These are phyloP conservation scores for Lymantria dispar DNA, from an alignment of 2,888 invertebrate species.

Conservation along the genomic window DNA sequence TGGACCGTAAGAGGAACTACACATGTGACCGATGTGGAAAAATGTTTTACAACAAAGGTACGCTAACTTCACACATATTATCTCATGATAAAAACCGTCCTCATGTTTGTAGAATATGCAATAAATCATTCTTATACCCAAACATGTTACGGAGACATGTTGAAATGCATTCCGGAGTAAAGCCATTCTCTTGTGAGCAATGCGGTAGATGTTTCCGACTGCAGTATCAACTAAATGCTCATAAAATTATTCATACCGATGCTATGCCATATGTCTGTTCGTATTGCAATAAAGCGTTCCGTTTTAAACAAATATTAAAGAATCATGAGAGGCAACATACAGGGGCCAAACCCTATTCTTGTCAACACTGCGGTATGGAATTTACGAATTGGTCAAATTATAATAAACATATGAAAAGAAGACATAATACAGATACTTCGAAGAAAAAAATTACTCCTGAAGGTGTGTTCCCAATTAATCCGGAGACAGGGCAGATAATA, in stretches of 20 bases:
- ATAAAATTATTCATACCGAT: slow-evolving; percentile 89
- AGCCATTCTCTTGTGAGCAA: slow-evolving; percentile 70
- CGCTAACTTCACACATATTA: slow-evolving; percentile 69
- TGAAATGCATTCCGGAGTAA: slow-evolving; percentile 69
- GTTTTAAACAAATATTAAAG: slow-evolving; percentile 88
- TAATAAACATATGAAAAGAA: slow-evolving; percentile 90
- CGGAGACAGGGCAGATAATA: slow-evolving; percentile 67
- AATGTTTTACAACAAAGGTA: slow-evolving; percentile 72
- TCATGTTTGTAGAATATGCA: slow-evolving; percentile 68
- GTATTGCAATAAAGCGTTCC: slow-evolving; percentile 88
- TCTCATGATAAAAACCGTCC: slow-evolving; percentile 68
- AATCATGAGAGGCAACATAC: slow-evolving; percentile 89
- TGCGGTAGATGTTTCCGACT: slow-evolving; percentile 80
- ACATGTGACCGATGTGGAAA: slow-evolving; percentile 74
- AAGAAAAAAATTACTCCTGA: slow-evolving; percentile 81
- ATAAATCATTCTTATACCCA: slow-evolving; percentile 66
- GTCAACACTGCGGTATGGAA: slow-evolving; percentile 86
- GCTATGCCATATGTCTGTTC: slow-evolving; percentile 90
- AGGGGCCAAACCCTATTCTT: slow-evolving; percentile 87
- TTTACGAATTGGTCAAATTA: slow-evolving; percentile 93
- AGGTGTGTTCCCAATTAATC: slow-evolving; percentile 70
- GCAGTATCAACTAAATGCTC: slow-evolving; percentile 87
- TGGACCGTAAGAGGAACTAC: slow-evolving; percentile 68
- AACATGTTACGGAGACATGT: slow-evolving; percentile 72
- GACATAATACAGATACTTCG: slow-evolving; percentile 82